Percentiles rank a stretch among this genome's conserved stretches.
Conservation (phyloP, 2,113 vertebrate genomes). For the Tetrao urogallus region DNA sequence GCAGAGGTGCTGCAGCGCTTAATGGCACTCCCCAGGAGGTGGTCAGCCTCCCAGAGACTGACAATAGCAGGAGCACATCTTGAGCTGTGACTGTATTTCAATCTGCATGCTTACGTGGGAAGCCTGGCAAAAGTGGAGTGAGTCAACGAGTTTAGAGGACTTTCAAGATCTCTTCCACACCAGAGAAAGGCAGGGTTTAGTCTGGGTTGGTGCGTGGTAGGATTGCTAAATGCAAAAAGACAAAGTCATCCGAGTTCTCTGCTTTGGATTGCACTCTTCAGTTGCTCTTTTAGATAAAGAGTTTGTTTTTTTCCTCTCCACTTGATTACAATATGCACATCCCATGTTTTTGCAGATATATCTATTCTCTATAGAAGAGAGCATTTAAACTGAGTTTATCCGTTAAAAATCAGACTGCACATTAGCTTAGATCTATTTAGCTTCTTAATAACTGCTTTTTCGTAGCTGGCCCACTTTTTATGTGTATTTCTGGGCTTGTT, state of each 20-base stretch:
- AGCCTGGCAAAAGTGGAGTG: constrained; percentile 27
- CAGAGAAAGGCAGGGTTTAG: not conserved
- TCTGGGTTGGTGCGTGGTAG: rapidly evolving
- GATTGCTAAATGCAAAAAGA: not conserved
- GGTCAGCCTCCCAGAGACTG: constrained; percentile 10
- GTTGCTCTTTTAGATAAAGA: not conserved
- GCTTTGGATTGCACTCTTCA: not conserved
- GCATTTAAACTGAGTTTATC: not conserved
- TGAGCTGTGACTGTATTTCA: not conserved
- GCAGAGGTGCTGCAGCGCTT: constrained; percentile 17
- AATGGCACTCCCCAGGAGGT: not conserved
- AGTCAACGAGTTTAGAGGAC: constrained; percentile 42
- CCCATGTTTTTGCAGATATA: not conserved
- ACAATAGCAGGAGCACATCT: not conserved
- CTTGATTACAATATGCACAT: not conserved
- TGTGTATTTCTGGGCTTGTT: not conserved
- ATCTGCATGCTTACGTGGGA: not conserved
- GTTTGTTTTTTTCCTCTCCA: not conserved
- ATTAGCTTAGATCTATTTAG: not conserved
- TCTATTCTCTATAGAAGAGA: not conserved
- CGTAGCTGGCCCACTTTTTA: not conserved
- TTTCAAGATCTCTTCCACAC: constrained; percentile 28
- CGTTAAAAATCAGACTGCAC: not conserved
- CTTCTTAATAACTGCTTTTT: not conserved
- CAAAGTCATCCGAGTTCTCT: not conserved